Conservation (phyloP, 2,113 vertebrate genomes). For the Ellobius talpinus region DNA sequence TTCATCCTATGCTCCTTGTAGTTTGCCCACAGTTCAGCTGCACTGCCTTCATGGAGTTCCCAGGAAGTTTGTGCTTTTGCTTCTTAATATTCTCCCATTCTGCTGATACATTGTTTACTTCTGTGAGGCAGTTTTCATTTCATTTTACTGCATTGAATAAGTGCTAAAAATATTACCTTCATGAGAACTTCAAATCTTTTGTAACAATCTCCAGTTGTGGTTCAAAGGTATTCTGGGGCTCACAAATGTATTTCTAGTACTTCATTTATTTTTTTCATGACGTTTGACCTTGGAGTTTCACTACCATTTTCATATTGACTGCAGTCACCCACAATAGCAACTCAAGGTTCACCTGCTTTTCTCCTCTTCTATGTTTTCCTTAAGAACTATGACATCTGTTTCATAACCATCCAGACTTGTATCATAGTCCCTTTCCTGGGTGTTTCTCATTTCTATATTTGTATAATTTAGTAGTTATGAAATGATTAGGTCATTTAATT, state of each 20-base stretch:
- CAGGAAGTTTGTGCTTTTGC: background rate
- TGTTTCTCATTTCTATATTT: background rate
- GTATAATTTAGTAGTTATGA: constrained; percentile 1
- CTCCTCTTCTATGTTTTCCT: constrained; percentile 12
- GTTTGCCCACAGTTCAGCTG: background rate
- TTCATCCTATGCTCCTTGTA: background rate
- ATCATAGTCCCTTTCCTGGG: background rate
- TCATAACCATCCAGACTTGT: background rate
- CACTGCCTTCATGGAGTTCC: background rate
- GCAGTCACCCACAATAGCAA: background rate
- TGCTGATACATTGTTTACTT: constrained; percentile 5
- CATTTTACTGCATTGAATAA: background rate
- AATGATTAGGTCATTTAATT: background rate
- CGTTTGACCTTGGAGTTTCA: background rate
- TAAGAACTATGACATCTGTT: background rate
- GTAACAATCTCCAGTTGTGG: background rate
- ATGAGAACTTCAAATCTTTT: background rate
- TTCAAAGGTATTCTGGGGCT: background rate
- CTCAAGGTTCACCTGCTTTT: background rate
- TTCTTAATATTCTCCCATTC: background rate
- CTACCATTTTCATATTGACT: constrained; percentile 39
- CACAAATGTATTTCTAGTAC: background rate
- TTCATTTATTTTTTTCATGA: constrained; percentile 23
- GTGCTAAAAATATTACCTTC: background rate
- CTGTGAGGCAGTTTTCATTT: background rate